Percentiles rank a stretch among this genome's conserved stretches.
Evolutionary conservation across 1,140 invertebrate genomes (phyloP).

Genomic region (Anadara kagoshimensis): DNA sequence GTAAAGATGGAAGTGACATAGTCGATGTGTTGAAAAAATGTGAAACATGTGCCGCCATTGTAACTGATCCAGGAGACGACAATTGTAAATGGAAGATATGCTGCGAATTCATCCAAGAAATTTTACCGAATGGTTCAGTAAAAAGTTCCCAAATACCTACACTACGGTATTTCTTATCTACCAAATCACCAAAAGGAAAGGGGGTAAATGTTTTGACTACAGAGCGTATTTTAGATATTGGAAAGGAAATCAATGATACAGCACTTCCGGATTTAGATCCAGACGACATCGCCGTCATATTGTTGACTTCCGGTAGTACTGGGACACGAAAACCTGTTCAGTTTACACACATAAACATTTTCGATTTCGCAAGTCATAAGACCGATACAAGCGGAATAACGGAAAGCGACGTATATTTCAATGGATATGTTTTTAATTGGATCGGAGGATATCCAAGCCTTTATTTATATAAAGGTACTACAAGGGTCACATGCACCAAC

Average conservation of each 20-base stretch:
- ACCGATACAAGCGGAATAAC: not conserved
- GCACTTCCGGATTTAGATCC: conserved; percentile 1
- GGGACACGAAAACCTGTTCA: conserved; percentile 11
- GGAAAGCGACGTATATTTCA: conserved; percentile 3
- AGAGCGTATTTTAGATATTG: not conserved
- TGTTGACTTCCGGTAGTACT: conserved; percentile 16
- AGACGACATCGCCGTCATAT: conserved; percentile 17
- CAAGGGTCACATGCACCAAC: not conserved
- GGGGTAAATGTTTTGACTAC: not conserved
- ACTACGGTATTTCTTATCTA: not conserved
- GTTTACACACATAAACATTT: conserved; percentile 4
- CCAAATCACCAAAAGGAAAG: not conserved
- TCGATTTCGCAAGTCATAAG: not conserved
- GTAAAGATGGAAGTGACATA: conserved; percentile 12
- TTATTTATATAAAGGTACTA: not conserved
- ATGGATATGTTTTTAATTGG: conserved; percentile 3
- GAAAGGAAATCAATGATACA: not conserved
- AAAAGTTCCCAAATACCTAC: not conserved
- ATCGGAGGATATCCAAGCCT: not conserved
- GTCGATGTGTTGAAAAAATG: not conserved
- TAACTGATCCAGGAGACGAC: not conserved
- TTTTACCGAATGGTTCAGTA: not conserved
- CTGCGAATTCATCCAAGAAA: not conserved
- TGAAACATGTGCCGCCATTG: conserved; percentile 4
- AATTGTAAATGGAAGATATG: not conserved